Evolutionary conservation across 2,797 vertebrate species (phyloP), one percentile per base, ranked within the genome.

Genomic region (Microchirus variegatus): DNA sequence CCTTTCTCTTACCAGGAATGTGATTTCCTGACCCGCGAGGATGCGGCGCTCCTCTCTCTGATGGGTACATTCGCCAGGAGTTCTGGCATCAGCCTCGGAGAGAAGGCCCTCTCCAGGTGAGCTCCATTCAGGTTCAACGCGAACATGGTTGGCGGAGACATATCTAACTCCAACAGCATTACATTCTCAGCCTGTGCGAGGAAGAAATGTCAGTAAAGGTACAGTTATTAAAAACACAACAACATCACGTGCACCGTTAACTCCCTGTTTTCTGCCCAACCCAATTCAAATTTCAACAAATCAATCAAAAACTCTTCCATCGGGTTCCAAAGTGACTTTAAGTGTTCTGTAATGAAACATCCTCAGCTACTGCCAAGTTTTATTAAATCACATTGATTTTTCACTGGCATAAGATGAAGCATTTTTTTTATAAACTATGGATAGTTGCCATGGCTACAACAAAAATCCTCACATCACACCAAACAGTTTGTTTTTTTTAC

Each of bases 91-190:
- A 96, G 90, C 60, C 94, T 88, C 2, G 94, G 90, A 1, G 93
- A 90, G n/a, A 95, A 93, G 53, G 94, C 95, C 68, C 94, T 95
- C 72, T 97, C 96, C 16, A 92, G 81, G 31, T 92, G 91, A 61
- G 95, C 89, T 26, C 93, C 88, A 46, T 96, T 90, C 59, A 96
- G 92, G 81, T 96, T 95, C 36, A 98, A 86, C 73, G 93, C 93
- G 35, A 98, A 98, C 87, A 98, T 93, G 44, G 95, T 92, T 0
- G 97, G 96, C 13, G 96, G 96, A 43, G 94, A 94, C 83, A 97
- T 93, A 71, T 99, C 97, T 80, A 99, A 76, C 87, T 99, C 96
- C 92, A 99, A 55, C 77, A 98, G 93, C 96, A 98, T 96, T 62
- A 99, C 92, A 78, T 99, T 99, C 90, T 99, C 97, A 44, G 96